Evolutionary conservation across 2,888 invertebrate genomes (phyloP), one percentile per base, ranked within the genome.

Genomic region (Sarcophaga carnaria): DNA sequence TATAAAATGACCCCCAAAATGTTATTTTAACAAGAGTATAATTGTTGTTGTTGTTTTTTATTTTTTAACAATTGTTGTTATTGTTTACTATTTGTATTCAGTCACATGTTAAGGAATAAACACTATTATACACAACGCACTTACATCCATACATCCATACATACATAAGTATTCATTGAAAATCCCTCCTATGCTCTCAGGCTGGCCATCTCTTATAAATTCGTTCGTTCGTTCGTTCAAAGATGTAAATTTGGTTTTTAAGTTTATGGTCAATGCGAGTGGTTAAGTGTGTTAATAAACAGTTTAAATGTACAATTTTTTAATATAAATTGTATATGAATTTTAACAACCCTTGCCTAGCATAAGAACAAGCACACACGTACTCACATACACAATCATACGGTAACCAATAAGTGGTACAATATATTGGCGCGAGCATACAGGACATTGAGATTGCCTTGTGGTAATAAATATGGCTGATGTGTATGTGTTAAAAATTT

Each of bases 311-410:
- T 79, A 62, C 74, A 37, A 88, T 54, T 88, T 86, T 83, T 86
- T 80, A 80, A 89, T 89, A 79, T 79, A 85, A 87, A 85, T 85
- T 83, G 63, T 85, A 80, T 77, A 83, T 85, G 86, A 87, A 87
- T 86, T 88, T 76, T 60, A 85, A 83, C 83, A 87, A 75, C 25
- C 27, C 59, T 64, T 59, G 25, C 10, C 17, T 4, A 70, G 60
- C n/a, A 45, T 63, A 37, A 37, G 37, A 37, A 63, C 62, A 37
- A 12, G 49, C 66, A 45, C 64, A 75, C 54, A 17, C 54, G 2
- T 2, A 37, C 8, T 6, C 8, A 10, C 8, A 1, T 2, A 10
- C 37, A 37, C 2, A 37, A 8, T 37, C 10, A 37, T 37, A 37
- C 37, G 37, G 37, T 10, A 37, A 37, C 37, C 37, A 37, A 37